These are phyloP conservation scores for Eristalinus aeneus DNA, from an alignment of 2,888 invertebrate genomes.

Conservation along the genomic window DNA sequence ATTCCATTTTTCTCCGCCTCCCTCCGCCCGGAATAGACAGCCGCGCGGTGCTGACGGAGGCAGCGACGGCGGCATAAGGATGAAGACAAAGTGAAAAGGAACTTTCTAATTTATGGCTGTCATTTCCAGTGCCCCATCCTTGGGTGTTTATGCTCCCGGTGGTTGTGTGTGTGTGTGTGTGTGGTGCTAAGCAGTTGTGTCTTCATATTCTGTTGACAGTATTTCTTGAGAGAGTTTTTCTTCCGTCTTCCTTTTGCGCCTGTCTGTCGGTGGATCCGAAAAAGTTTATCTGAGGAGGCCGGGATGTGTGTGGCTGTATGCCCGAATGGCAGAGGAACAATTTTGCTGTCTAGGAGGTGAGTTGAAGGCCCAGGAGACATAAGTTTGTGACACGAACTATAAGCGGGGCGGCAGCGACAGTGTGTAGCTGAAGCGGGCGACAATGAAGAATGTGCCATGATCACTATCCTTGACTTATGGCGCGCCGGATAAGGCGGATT, in stretches of 20 bases:
- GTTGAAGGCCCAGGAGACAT: constrained; percentile 53
- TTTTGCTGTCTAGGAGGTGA: constrained; percentile 43
- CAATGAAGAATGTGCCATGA: constrained; percentile 20
- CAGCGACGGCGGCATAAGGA: constrained; percentile 56
- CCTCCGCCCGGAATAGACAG: not conserved
- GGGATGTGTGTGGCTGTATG: constrained; percentile 8
- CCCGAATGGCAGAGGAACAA: constrained; percentile 14
- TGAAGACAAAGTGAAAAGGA: constrained; percentile 60
- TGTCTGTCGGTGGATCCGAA: constrained; percentile 13
- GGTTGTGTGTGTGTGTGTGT: constrained; percentile 1
- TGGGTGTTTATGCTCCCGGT: not conserved
- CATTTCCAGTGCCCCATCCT: constrained; percentile 52
- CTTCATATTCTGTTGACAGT: constrained; percentile 66
- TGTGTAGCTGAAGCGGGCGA: not conserved
- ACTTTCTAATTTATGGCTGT: constrained; percentile 68
- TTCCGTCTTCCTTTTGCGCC: not conserved
- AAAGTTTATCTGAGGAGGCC: constrained; percentile 46
- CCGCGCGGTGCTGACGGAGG: not conserved
- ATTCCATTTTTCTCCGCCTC: constrained; percentile 34
- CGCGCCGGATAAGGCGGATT: constrained; percentile 5
- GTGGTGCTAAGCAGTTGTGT: constrained; percentile 60
- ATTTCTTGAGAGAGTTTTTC: constrained; percentile 11
- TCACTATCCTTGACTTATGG: constrained; percentile 31
- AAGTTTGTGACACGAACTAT: constrained; percentile 63
- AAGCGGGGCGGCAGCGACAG: constrained; percentile 7